Evolutionary conservation across 2,113 vertebrate genomes (phyloP).

Genomic region (Dromas ardeola): DNA sequence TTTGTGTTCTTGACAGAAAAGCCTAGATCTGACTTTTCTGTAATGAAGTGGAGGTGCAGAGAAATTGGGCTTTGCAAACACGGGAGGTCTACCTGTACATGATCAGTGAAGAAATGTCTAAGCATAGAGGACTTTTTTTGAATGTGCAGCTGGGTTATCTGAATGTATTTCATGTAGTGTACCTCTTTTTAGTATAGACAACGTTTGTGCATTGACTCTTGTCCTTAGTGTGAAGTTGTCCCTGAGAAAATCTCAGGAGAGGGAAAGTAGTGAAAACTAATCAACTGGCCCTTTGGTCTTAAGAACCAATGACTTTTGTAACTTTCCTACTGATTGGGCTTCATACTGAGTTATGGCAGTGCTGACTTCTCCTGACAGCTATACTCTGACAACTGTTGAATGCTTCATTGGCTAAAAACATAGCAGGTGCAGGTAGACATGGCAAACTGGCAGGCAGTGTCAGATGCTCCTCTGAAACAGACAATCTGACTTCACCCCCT

Average conservation of each 20-base stretch:
- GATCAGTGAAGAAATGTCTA: background rate
- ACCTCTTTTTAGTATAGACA: background rate
- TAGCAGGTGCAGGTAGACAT: background rate
- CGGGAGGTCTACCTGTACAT: background rate
- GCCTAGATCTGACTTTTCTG: background rate
- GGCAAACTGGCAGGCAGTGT: background rate
- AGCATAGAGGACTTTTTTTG: background rate
- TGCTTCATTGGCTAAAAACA: background rate
- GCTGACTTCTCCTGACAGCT: background rate
- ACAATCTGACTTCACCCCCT: background rate
- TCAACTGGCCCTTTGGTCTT: background rate
- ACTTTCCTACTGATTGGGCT: background rate
- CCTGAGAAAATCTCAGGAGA: background rate
- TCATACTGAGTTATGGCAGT: background rate
- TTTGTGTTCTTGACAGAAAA: background rate
- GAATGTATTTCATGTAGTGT: background rate
- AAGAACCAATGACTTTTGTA: background rate
- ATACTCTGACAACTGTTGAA: background rate
- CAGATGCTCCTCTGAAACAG: background rate
- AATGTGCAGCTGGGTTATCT: background rate
- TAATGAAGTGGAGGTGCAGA: background rate
- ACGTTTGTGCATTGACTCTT: background rate
- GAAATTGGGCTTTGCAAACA: too few species aligned
- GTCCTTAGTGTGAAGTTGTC: background rate
- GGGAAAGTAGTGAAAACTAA: background rate